phyloP scores from a whole-genome alignment of 2,888 invertebrate genomes.

The Apoda limacodes region DNA sequence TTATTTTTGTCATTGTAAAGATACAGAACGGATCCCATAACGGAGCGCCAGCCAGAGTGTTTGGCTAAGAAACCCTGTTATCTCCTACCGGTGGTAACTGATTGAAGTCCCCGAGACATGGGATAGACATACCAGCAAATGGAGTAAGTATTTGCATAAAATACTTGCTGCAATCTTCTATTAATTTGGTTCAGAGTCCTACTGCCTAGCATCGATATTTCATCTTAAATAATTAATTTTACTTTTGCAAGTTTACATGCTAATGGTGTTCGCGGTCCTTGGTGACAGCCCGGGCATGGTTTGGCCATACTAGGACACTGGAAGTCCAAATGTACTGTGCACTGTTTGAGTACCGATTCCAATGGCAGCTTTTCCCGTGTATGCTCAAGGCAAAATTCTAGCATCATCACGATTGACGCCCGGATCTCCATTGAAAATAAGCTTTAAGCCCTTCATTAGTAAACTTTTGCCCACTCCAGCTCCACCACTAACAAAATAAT shows the following conservation, averaged over 20 bases:
- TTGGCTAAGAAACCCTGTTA: conserved; percentile 12
- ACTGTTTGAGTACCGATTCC: conserved; percentile 24
- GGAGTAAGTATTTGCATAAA: conserved; percentile 5
- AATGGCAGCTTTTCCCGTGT: conserved; percentile 27
- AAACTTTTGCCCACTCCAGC: conserved; percentile 25
- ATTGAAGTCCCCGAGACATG: too few relatives aligned
- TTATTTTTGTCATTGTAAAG: conserved; percentile 11
- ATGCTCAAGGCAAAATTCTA: conserved; percentile 20
- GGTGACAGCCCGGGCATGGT: too few relatives aligned
- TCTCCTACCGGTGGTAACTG: conserved; percentile 14
- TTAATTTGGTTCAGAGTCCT: conserved; percentile 13
- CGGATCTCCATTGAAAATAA: conserved; percentile 16
- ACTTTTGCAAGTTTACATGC: too few relatives aligned
- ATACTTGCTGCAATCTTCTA: conserved; percentile 8
- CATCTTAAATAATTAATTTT: too few relatives aligned
- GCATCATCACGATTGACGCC: conserved; percentile 17
- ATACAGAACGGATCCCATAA: conserved; percentile 10
- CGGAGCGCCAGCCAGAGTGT: conserved; percentile 10
- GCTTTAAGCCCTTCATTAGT: conserved; percentile 20
- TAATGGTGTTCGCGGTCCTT: too few relatives aligned
- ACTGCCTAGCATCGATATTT: too few relatives aligned
- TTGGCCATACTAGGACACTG: too few relatives aligned
- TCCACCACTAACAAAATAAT: conserved; percentile 18
- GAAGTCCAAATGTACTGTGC: conserved; percentile 24
- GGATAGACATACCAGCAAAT: conserved; percentile 11